Conservation (phyloP, 2,888 invertebrate species). For the Meghimatium bilineatum region DNA sequence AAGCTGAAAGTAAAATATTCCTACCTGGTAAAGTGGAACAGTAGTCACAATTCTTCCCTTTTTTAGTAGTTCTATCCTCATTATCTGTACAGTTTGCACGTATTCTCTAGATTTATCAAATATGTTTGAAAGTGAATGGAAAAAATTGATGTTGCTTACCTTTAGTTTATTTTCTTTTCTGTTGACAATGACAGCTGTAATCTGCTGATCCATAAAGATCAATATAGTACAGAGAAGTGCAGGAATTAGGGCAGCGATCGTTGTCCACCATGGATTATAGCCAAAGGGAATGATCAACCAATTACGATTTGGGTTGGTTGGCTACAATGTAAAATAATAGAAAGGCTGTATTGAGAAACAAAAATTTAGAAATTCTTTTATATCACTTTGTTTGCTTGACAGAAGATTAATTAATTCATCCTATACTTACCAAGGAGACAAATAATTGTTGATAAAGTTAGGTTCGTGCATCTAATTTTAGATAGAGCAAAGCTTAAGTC, state of each 20-base stretch:
- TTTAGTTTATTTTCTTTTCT: slow-evolving; percentile 98
- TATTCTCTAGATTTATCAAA: too few relatives aligned
- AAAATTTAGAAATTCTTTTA: neutral
- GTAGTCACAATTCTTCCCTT: too few relatives aligned
- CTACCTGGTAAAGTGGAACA: too few relatives aligned
- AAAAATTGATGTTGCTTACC: slow-evolving; percentile 78
- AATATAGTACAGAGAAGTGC: slow-evolving; percentile 96
- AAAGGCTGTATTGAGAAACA: neutral
- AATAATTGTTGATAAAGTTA: too few relatives aligned
- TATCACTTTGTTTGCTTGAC: neutral
- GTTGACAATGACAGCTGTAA: slow-evolving; percentile 98
- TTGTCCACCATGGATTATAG: slow-evolving; percentile 86
- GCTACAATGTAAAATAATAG: slow-evolving; percentile 53
- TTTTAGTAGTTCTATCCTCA: too few relatives aligned
- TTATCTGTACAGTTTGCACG: too few relatives aligned
- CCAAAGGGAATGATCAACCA: slow-evolving; percentile 74
- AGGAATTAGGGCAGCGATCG: slow-evolving; percentile 89
- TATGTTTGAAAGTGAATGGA: too few relatives aligned
- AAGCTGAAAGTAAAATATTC: too few relatives aligned
- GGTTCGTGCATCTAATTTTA: too few relatives aligned
- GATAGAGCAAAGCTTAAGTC: too few relatives aligned
- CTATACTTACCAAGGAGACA: too few relatives aligned
- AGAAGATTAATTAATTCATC: too few relatives aligned
- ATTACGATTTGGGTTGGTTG: slow-evolving; percentile 64
- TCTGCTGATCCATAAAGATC: slow-evolving; percentile 99